These are phyloP conservation scores for Antrozous pallidus DNA, from an alignment of 2,797 vertebrate genomes.

Conservation along the genomic window DNA sequence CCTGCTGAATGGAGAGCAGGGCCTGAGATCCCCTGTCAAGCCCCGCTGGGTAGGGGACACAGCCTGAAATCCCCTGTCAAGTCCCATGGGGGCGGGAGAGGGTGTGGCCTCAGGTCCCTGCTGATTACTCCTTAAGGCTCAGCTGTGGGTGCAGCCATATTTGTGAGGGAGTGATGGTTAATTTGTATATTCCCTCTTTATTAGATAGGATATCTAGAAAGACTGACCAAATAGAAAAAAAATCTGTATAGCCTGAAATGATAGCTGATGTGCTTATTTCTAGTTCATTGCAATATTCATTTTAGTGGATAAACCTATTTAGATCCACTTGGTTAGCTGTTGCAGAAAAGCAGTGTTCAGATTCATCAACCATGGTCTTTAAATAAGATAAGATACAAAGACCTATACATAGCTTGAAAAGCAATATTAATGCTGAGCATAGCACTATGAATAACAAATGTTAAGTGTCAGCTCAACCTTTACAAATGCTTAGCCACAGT, in stretches of 20 bases:
- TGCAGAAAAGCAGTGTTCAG: conserved; percentile 18
- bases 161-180: too few relatives aligned
- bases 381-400: conserved; percentile 47
- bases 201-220: not conserved
- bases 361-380: conserved; percentile 10
- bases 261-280: conserved; percentile 38
- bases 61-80: too few relatives aligned
- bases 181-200: too few relatives aligned
- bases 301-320: conserved; percentile 40
- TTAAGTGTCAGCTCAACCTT: conserved; percentile 50
- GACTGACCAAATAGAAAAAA: not conserved
- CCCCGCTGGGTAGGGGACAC: too few relatives aligned
- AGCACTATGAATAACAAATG: conserved; percentile 43
- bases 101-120: too few relatives aligned
- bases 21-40: too few relatives aligned
- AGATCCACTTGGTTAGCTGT: not conserved
- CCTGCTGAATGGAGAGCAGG: too few relatives aligned
- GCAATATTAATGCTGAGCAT: conserved; percentile 50
- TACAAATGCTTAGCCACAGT: not conserved
- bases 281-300: not conserved
- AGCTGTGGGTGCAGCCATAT: too few relatives aligned
- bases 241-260: not conserved
- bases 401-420: conserved; percentile 45
- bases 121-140: too few relatives aligned
- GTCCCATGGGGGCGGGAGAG: too few relatives aligned